These are phyloP conservation scores for Eilema griseolum DNA, from an alignment of 2,888 invertebrate genomes.

Conservation along the genomic window DNA sequence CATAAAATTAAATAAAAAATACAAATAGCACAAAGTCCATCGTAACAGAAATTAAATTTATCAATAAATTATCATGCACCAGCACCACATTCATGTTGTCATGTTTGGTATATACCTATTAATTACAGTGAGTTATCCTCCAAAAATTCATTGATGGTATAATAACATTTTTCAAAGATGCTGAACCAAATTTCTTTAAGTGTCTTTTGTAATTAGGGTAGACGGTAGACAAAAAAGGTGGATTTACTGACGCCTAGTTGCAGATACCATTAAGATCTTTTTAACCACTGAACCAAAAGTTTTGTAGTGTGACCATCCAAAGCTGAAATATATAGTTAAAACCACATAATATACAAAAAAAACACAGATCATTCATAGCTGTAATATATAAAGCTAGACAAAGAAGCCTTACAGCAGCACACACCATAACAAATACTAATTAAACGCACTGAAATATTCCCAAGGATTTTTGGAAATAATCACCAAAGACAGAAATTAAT, in stretches of 20 bases:
- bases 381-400: neutral
- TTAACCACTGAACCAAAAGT: neutral
- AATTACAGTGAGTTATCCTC: no score
- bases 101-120: no score
- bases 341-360: neutral
- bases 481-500: conserved; percentile 35
- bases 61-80: no score
- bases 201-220: neutral
- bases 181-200: no score
- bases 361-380: neutral
- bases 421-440: conserved; percentile 24
- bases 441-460: conserved; percentile 21
- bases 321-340: neutral
- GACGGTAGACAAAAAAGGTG: neutral
- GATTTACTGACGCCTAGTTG: neutral
- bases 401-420: conserved; percentile 7
- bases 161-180: no score
- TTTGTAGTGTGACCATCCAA: neutral
- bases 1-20: no score
- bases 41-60: no score
- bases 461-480: conserved; percentile 24
- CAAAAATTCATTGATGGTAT: no score
- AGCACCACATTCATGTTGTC: no score
- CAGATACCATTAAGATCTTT: neutral
- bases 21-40: no score